phyloP scores from a whole-genome alignment of 2,113 vertebrate genomes.

The Myotis lucifugus region DNA sequence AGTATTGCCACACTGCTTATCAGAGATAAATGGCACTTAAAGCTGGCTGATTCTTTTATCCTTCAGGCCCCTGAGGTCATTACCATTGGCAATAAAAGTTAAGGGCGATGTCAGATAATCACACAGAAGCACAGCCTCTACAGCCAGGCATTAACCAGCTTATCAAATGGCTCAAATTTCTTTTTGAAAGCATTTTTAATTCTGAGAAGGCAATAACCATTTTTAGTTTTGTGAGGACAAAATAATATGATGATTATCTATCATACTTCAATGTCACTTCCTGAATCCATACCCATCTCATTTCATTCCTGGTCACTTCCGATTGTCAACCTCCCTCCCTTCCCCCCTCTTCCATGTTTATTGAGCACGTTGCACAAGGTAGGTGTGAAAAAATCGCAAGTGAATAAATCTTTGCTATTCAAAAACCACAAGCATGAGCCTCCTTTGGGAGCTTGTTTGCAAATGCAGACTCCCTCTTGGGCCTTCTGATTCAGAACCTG shows the following conservation, averaged over 20 bases:
- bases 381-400: background rate
- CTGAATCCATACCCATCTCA: background rate
- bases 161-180: background rate
- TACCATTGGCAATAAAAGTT: background rate
- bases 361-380: background rate
- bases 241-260: background rate
- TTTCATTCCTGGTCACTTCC: background rate
- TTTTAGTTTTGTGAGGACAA: background rate
- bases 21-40: background rate
- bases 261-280: background rate
- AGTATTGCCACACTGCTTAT: background rate
- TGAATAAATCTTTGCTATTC: background rate
- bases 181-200: slow-evolving; percentile 34
- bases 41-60: background rate
- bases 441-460: background rate
- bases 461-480: background rate
- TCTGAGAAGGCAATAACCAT: background rate
- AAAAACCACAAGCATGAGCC: background rate
- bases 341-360: background rate
- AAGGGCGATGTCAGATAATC: background rate
- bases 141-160: background rate
- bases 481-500: background rate
- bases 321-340: background rate
- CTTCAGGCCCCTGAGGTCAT: background rate
- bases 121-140: background rate